phyloP scores from a whole-genome alignment of 2,113 vertebrate species.

The Zeus faber region DNA sequence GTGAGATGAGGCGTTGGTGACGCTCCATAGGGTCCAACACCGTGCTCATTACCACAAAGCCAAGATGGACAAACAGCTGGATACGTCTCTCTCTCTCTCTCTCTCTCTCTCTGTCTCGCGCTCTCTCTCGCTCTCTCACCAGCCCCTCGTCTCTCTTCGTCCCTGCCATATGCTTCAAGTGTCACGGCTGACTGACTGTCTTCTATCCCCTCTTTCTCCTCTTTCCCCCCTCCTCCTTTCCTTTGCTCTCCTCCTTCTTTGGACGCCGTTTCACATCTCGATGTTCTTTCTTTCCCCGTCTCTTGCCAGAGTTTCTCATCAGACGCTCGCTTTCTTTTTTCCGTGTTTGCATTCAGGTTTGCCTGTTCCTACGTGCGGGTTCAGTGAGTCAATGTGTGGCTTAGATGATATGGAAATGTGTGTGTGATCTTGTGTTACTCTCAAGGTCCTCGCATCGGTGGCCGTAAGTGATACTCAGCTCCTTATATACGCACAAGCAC shows the following conservation, averaged over 20 bases:
- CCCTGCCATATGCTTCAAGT: conserved; percentile 56
- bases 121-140: conserved; percentile 14
- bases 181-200: conserved; percentile 43
- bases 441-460: too few relatives aligned
- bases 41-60: conserved; percentile 71
- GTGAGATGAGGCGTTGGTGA: conserved; percentile 72
- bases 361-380: too few relatives aligned
- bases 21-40: conserved; percentile 64
- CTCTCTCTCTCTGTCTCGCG: conserved; percentile 38
- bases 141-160: neutral
- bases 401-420: too few relatives aligned
- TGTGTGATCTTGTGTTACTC: too few relatives aligned
- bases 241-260: neutral
- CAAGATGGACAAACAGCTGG: conserved; percentile 74
- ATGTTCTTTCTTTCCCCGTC: conserved; percentile 2
- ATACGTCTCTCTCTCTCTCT: conserved; percentile 49
- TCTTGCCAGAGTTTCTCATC: neutral
- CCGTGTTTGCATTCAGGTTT: too few relatives aligned
- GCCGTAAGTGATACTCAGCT: too few relatives aligned
- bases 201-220: neutral
- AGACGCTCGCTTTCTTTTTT: too few relatives aligned
- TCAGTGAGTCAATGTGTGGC: too few relatives aligned
- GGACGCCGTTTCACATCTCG: neutral
- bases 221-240: conserved; percentile 7
- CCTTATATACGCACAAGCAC: too few relatives aligned